Conservation (phyloP, 1,140 invertebrate genomes). For the Drosophila kohkoa region DNA sequence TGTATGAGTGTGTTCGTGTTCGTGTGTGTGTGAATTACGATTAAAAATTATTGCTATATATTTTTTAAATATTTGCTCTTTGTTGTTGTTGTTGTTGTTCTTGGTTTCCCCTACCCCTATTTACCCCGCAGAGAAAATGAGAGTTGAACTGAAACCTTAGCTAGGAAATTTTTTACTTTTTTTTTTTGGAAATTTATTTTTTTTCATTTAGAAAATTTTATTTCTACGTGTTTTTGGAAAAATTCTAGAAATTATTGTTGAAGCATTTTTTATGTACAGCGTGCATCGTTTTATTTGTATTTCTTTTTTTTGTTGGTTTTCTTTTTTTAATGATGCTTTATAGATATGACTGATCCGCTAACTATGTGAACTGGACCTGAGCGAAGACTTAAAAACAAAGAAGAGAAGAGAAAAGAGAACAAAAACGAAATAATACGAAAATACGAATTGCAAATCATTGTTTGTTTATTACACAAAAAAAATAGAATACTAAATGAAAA, state of each 20-base stretch:
- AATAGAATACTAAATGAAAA: slow-evolving; percentile 77
- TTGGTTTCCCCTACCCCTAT: slow-evolving; percentile 31
- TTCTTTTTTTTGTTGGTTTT: slow-evolving; percentile 5
- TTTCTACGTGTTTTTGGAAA: slow-evolving; percentile 8
- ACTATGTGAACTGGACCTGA: slow-evolving; percentile 36
- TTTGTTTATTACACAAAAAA: slow-evolving; percentile 76
- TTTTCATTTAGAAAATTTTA: background rate
- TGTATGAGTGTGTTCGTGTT: slow-evolving; percentile 11
- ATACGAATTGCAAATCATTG: slow-evolving; percentile 67
- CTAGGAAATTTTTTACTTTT: slow-evolving; percentile 64
- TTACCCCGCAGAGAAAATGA: slow-evolving; percentile 32
- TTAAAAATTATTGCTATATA: slow-evolving; percentile 73
- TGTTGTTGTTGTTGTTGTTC: slow-evolving; percentile 28
- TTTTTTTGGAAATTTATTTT: slow-evolving; percentile 1
- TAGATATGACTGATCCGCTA: slow-evolving; percentile 34
- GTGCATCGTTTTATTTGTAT: slow-evolving; percentile 30
- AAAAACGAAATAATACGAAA: slow-evolving; percentile 26
- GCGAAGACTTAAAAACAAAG: slow-evolving; percentile 42
- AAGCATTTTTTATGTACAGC: slow-evolving; percentile 70
- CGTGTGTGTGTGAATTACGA: slow-evolving; percentile 30
- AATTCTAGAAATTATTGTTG: slow-evolving; percentile 63
- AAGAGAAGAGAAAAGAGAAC: background rate
- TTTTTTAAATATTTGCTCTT: slow-evolving; percentile 43
- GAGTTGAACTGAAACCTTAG: slow-evolving; percentile 76
- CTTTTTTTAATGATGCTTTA: slow-evolving; percentile 15